Conservation (phyloP, 1,140 invertebrate genomes). For the Drosophila insularis region DNA sequence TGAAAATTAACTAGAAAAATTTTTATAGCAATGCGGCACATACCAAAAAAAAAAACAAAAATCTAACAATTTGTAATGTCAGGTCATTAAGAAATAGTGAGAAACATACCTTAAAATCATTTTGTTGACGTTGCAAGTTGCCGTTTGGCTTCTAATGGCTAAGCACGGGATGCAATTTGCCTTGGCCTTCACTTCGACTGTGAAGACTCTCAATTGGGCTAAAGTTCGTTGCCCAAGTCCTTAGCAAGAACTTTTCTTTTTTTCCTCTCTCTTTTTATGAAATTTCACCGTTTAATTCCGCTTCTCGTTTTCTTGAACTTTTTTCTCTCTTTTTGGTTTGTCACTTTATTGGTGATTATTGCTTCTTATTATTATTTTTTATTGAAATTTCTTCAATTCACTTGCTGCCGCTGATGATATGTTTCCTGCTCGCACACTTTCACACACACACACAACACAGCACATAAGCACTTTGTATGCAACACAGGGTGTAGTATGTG, state of each 20-base stretch:
- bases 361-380: conserved; percentile 14
- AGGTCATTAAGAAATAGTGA: conserved; percentile 62
- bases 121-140: conserved; percentile 72
- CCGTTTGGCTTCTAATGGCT: conserved; percentile 66
- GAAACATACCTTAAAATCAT: conserved; percentile 76
- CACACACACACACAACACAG: conserved; percentile 15
- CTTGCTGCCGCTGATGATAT: conserved; percentile 17
- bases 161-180: conserved; percentile 13
- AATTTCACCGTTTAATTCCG: conserved; percentile 35
- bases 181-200: background rate
- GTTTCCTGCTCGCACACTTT: conserved; percentile 33
- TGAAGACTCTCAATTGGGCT: background rate
- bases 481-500: conserved; percentile 29
- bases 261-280: conserved; percentile 18
- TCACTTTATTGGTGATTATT: conserved; percentile 26
- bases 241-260: conserved; percentile 30
- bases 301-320: background rate
- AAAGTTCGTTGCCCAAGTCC: conserved; percentile 57
- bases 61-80: conserved; percentile 18
- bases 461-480: conserved; percentile 39
- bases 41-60: conserved; percentile 21
- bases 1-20: conserved; percentile 61
- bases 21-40: conserved; percentile 6
- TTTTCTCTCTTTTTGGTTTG: background rate
- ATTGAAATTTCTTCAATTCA: conserved; percentile 26